Conservation (phyloP, 2,888 invertebrate species). For the Dusona sp. region DNA sequence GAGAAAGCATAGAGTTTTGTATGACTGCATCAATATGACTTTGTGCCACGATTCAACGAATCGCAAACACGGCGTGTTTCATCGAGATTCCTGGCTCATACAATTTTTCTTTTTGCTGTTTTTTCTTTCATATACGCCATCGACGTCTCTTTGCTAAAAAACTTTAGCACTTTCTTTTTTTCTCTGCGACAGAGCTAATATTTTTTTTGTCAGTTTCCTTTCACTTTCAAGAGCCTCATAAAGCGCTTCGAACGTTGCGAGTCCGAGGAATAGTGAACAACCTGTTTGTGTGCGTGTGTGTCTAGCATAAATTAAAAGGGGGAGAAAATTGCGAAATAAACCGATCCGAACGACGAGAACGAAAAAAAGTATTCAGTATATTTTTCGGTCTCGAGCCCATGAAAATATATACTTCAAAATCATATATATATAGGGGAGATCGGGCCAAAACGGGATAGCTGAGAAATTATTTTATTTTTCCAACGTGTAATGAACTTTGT, state of each 20-base stretch:
- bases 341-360: slow-evolving; percentile 18
- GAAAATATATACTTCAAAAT: slow-evolving; percentile 6
- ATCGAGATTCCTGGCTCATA: slow-evolving; percentile 6
- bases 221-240: slow-evolving; percentile 60
- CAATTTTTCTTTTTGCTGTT: slow-evolving; percentile 21
- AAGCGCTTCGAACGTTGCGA: slow-evolving; percentile 26
- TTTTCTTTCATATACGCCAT: slow-evolving; percentile 2
- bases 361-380: slow-evolving; percentile 42
- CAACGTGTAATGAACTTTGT: no score
- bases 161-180: slow-evolving; percentile 26
- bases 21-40: slow-evolving; percentile 42
- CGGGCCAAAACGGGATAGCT: background rate
- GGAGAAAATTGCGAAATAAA: slow-evolving; percentile 39
- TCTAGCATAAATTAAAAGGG: slow-evolving; percentile 8
- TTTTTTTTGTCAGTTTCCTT: slow-evolving; percentile 57
- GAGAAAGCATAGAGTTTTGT: slow-evolving; percentile 20
- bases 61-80: slow-evolving; percentile 24
- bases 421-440: background rate
- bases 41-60: slow-evolving; percentile 32
- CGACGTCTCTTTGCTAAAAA: slow-evolving; percentile 23
- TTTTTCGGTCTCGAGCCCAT: slow-evolving; percentile 9
- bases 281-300: background rate
- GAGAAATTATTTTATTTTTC: no score
- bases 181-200: slow-evolving; percentile 7
- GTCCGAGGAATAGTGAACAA: slow-evolving; percentile 14